Conservation (phyloP, 2,797 vertebrate species). For the Pelodytes ibericus region DNA sequence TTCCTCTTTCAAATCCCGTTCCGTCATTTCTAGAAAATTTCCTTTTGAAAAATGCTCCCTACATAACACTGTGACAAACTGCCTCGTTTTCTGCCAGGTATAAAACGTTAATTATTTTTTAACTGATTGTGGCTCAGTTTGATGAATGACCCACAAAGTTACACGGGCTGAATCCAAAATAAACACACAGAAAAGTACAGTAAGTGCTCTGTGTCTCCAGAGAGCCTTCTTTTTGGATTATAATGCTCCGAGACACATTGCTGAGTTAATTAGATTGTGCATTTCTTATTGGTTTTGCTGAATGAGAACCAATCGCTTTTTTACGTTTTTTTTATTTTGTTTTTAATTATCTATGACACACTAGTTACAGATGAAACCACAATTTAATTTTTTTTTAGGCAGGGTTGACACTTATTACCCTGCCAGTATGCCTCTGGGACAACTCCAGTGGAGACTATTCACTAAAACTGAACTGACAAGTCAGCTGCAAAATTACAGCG, state of each 20-base stretch:
- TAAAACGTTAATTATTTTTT: conserved; percentile 53
- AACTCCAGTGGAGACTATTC: too few species aligned
- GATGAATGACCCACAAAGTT: conserved; percentile 46
- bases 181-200: conserved; percentile 39
- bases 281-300: background rate
- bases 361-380: background rate
- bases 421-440: too few species aligned
- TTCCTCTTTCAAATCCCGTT: conserved; percentile 30
- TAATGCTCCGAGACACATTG: background rate
- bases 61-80: conserved; percentile 42
- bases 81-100: conserved; percentile 39
- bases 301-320: background rate
- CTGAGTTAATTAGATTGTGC: conserved; percentile 25
- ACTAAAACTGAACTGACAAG: too few species aligned
- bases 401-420: too few species aligned
- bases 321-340: too few species aligned
- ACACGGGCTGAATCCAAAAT: conserved; percentile 31
- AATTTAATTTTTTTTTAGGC: too few species aligned
- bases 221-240: conserved; percentile 16
- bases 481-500: too few species aligned
- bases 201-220: conserved; percentile 4
- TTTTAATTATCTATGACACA: conserved; percentile 2
- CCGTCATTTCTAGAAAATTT: conserved; percentile 43
- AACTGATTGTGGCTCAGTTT: conserved; percentile 51
- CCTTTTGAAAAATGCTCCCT: conserved; percentile 44